phyloP scores from a whole-genome alignment of 2,113 vertebrate genomes.

The Microcebus griseorufus region DNA sequence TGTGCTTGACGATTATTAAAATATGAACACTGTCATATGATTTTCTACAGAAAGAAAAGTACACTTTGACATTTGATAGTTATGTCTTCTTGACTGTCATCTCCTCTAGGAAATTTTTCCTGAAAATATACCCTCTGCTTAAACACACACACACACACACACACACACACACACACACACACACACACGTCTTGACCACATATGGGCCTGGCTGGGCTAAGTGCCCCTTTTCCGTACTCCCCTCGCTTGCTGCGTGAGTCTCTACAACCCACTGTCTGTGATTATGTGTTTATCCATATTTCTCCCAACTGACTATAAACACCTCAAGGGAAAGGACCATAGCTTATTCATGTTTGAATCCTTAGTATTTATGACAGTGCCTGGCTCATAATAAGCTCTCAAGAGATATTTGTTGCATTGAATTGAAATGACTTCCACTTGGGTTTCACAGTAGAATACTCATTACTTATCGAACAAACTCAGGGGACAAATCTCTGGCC shows the following conservation, averaged over 20 bases:
- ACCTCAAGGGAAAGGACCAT: not conserved
- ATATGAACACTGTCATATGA: not conserved
- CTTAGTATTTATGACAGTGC: not conserved
- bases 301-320: not conserved
- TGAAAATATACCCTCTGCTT: not conserved
- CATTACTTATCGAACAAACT: not conserved
- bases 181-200: not conserved
- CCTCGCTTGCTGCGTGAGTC: not conserved
- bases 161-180: not conserved
- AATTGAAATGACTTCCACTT: not conserved
- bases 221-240: not conserved
- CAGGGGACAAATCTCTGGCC: not conserved
- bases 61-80: not conserved
- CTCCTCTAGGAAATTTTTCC: not conserved
- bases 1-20: not conserved
- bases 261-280: not conserved
- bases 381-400: not conserved
- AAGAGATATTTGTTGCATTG: not conserved
- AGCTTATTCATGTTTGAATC: not conserved
- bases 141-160: not conserved
- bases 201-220: not conserved
- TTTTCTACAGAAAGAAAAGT: not conserved
- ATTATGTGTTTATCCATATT: not conserved
- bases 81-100: not conserved
- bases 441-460: not conserved